These are phyloP conservation scores for Halotydeus destructor DNA, from an alignment of 1,140 invertebrate species.

Conservation along the genomic window DNA sequence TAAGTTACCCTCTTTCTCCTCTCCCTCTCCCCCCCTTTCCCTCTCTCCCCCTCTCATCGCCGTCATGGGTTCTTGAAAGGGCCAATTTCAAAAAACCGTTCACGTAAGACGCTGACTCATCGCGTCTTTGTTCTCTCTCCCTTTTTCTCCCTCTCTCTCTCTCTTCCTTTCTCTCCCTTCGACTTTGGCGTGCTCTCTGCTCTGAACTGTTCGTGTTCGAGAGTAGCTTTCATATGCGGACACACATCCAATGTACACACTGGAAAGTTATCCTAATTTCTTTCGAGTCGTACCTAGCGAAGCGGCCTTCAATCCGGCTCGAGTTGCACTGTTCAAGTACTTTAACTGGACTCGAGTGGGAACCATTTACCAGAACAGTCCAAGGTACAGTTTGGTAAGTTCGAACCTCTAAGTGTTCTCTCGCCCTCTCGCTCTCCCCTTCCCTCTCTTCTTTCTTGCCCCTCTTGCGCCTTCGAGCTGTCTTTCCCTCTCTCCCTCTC, in stretches of 20 bases:
- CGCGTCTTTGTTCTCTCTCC: background rate
- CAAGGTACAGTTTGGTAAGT: conserved; percentile 66
- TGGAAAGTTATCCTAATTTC: conserved; percentile 81
- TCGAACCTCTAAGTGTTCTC: background rate
- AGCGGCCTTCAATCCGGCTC: conserved; percentile 81
- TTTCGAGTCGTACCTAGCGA: conserved; percentile 87
- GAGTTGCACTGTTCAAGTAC: conserved; percentile 58
- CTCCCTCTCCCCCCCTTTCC: background rate
- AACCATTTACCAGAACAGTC: conserved; percentile 90
- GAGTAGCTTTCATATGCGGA: conserved; percentile 83
- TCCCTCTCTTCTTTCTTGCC: background rate
- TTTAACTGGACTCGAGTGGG: conserved; percentile 96
- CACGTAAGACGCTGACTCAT: background rate
- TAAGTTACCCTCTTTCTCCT: conserved; percentile 23
- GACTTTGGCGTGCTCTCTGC: background rate
- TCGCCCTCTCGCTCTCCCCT: background rate
- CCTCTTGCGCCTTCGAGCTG: background rate
- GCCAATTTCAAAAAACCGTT: background rate
- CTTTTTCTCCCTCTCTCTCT: background rate
- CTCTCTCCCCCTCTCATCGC: background rate
- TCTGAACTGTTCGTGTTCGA: background rate
- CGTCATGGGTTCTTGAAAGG: background rate
- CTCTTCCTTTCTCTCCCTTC: background rate
- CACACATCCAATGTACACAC: conserved; percentile 93
- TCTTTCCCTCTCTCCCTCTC: conserved; percentile 20